These are phyloP conservation scores for Cathartes aura DNA, from an alignment of 2,113 vertebrate genomes.

Conservation along the genomic window DNA sequence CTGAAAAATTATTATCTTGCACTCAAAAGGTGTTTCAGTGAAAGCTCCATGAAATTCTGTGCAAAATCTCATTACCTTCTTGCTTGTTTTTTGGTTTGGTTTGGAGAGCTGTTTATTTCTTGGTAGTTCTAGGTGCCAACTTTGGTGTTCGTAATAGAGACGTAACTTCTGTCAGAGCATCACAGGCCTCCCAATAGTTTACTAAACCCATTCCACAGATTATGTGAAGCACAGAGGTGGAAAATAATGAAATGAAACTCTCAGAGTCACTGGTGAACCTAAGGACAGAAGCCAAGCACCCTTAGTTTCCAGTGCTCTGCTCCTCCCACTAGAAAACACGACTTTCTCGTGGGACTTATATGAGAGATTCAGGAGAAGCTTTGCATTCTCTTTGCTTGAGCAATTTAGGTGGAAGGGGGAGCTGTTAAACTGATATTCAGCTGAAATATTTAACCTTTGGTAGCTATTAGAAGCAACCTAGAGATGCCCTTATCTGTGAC, in stretches of 20 bases:
- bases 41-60: slow-evolving; percentile 15
- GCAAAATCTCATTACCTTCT: slow-evolving; percentile 33
- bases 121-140: not conserved
- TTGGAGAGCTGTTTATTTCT: not conserved
- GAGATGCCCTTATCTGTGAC: not conserved
- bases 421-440: not conserved
- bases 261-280: not conserved
- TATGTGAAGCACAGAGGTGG: not conserved
- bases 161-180: not conserved
- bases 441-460: slow-evolving; percentile 9
- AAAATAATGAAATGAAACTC: not conserved
- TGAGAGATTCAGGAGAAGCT: not conserved
- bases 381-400: not conserved
- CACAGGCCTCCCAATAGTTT: not conserved
- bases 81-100: not conserved
- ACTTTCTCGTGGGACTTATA: not conserved
- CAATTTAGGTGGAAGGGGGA: not conserved
- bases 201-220: not conserved
- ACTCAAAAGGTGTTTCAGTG: not conserved
- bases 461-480: not conserved
- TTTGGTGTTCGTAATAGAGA: not conserved
- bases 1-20: slow-evolving; percentile 11
- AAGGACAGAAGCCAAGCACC: not conserved
- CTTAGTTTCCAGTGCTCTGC: not conserved
- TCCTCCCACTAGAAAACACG: not conserved